These are phyloP conservation scores for Hesperophylax magnus DNA, from an alignment of 1,140 invertebrate species.

Conservation along the genomic window DNA sequence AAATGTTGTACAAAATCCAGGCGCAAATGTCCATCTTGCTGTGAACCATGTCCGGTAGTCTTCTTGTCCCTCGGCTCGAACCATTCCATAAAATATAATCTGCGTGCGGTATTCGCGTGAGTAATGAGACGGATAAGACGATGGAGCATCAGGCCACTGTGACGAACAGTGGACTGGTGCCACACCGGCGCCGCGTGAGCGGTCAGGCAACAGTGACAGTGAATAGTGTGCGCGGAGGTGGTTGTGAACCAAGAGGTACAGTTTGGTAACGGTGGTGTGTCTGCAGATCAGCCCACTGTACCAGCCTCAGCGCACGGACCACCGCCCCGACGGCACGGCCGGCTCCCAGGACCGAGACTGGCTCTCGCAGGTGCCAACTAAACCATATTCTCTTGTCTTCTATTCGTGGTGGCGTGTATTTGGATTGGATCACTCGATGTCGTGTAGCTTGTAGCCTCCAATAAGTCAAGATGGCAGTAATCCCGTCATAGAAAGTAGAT, in stretches of 20 bases:
- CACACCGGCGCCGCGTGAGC: too few relatives aligned
- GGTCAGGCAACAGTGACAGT: too few relatives aligned
- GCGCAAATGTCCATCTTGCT: too few relatives aligned
- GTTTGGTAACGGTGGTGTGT: slow-evolving; percentile 57
- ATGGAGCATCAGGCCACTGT: too few relatives aligned
- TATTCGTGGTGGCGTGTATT: slow-evolving; percentile 58
- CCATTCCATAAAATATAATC: too few relatives aligned
- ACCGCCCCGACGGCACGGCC: slow-evolving; percentile 70
- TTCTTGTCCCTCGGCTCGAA: too few relatives aligned
- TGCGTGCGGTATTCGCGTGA: too few relatives aligned
- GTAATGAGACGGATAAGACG: too few relatives aligned
- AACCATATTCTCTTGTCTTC: slow-evolving; percentile 31
- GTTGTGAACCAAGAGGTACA: slow-evolving; percentile 8
- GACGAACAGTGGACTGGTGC: too few relatives aligned
- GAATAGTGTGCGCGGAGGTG: slow-evolving; percentile 28
- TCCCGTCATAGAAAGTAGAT: slow-evolving; percentile 26
- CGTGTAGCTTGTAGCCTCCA: slow-evolving; percentile 50
- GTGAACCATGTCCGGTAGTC: too few relatives aligned
- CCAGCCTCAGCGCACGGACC: slow-evolving; percentile 72
- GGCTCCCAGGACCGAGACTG: slow-evolving; percentile 69
- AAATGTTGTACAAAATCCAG: too few relatives aligned
- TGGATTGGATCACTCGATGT: slow-evolving; percentile 56
- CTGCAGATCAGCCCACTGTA: slow-evolving; percentile 74
- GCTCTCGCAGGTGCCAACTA: slow-evolving; percentile 72
- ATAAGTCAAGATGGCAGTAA: slow-evolving; percentile 29